phyloP scores from a whole-genome alignment of 1,140 invertebrate genomes.

The Acromyrmex heyeri region DNA sequence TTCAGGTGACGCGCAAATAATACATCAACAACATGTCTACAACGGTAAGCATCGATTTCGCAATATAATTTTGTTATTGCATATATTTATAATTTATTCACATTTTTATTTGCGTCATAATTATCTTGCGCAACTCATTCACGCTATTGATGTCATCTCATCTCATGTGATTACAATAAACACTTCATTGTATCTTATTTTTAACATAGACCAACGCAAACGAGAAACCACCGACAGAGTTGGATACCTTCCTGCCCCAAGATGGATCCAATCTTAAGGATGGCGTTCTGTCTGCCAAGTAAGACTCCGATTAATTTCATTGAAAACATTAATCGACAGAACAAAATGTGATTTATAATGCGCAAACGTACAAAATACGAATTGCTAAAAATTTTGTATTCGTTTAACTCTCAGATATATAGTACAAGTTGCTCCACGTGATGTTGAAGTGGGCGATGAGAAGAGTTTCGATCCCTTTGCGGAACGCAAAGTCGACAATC shows the following conservation, averaged over 20 bases:
- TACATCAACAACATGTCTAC: neutral
- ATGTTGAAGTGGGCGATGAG: constrained; percentile 86
- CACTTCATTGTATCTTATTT: neutral
- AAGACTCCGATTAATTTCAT: constrained; percentile 57
- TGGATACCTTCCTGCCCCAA: constrained; percentile 89
- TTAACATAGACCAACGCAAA: constrained; percentile 72
- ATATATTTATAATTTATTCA: constrained; percentile 14
- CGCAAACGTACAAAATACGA: neutral
- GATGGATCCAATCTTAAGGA: constrained; percentile 87
- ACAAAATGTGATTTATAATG: neutral
- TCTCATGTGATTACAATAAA: neutral
- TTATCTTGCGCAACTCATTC: constrained; percentile 4
- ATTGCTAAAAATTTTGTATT: constrained; percentile 37
- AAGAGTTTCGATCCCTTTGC: constrained; percentile 91
- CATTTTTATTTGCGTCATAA: neutral
- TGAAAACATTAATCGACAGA: neutral
- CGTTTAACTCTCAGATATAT: constrained; percentile 88
- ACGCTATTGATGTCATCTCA: neutral
- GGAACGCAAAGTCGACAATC: constrained; percentile 90
- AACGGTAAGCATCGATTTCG: constrained; percentile 38
- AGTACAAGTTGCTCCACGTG: constrained; percentile 86
- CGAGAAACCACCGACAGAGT: constrained; percentile 86
- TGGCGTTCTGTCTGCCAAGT: constrained; percentile 81
- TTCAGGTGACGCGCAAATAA: constrained; percentile 29
- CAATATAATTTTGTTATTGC: neutral